Percentiles rank a stretch among this genome's conserved stretches.
Evolutionary conservation across 2,888 invertebrate species (phyloP).

Genomic region (Ypsolopha sequella): DNA sequence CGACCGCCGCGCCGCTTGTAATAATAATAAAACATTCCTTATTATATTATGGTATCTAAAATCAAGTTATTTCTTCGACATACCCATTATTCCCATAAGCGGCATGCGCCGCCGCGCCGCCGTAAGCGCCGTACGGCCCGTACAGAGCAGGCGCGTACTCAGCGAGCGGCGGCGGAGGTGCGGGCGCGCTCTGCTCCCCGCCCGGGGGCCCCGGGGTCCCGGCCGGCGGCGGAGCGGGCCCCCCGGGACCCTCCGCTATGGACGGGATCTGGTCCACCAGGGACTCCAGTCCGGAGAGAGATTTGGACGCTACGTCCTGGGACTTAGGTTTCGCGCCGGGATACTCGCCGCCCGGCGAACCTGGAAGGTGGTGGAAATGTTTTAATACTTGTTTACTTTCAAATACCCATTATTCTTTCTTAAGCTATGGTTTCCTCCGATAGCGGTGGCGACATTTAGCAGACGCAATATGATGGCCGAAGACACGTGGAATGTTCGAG

Average conservation of each 20-base stretch:
- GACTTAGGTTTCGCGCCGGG: conserved; percentile 52
- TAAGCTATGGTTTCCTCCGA: too few species aligned
- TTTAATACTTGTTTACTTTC: neutral
- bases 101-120: conserved; percentile 20
- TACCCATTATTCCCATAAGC: conserved; percentile 50
- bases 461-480: too few species aligned
- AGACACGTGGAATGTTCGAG: too few species aligned
- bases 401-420: too few species aligned
- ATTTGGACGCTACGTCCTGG: conserved; percentile 88
- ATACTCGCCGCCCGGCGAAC: conserved; percentile 47
- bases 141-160: conserved; percentile 37
- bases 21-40: neutral
- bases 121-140: conserved; percentile 47
- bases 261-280: conserved; percentile 93
- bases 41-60: too few species aligned
- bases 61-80: too few species aligned
- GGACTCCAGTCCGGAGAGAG: conserved; percentile 88
- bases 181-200: conserved; percentile 20
- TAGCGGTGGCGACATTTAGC: too few species aligned
- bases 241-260: conserved; percentile 78
- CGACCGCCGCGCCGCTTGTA: too few species aligned
- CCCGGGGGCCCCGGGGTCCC: conserved; percentile 11
- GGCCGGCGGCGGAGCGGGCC: conserved; percentile 16
- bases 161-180: conserved; percentile 31
- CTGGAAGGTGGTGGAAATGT: conserved; percentile 18